Evolutionary conservation across 2,113 vertebrate species (phyloP).

Genomic region (Mormyrus iriodes): DNA sequence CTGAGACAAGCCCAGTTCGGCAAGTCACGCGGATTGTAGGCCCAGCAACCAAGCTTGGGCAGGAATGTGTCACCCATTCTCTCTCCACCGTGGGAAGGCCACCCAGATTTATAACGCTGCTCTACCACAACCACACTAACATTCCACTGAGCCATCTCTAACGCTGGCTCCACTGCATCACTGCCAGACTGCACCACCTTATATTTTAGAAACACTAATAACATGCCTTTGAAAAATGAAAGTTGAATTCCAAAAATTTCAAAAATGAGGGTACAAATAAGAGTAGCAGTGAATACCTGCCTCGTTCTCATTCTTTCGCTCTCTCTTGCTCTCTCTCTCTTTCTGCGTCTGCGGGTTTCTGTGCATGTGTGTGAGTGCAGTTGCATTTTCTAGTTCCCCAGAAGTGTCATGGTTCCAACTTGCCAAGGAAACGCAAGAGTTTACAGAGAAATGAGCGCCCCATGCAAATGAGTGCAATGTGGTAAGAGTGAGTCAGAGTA

Average conservation of each 20-base stretch:
- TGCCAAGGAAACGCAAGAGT: constrained; percentile 24
- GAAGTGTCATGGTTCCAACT: constrained; percentile 39
- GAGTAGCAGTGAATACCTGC: neutral
- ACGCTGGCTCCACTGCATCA: neutral
- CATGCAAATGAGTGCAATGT: constrained; percentile 5
- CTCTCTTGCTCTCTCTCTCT: neutral
- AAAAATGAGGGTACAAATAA: neutral
- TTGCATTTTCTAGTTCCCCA: constrained; percentile 48
- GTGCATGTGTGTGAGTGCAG: neutral
- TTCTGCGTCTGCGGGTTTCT: neutral
- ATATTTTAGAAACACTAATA: neutral
- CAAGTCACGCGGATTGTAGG: neutral
- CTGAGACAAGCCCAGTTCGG: neutral
- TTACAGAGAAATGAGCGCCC: constrained; percentile 25
- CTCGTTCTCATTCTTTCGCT: neutral
- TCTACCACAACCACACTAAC: neutral
- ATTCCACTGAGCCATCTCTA: neutral
- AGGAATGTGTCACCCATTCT: neutral
- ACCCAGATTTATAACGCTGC: neutral
- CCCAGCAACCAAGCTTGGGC: too few relatives aligned
- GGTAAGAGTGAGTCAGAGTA: constrained; percentile 20
- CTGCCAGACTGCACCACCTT: neutral
- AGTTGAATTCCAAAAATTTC: neutral
- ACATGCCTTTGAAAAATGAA: neutral
- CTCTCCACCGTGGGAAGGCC: constrained; percentile 14